phyloP scores from a whole-genome alignment of 2,888 invertebrate genomes.

The Tigriopus californicus region DNA sequence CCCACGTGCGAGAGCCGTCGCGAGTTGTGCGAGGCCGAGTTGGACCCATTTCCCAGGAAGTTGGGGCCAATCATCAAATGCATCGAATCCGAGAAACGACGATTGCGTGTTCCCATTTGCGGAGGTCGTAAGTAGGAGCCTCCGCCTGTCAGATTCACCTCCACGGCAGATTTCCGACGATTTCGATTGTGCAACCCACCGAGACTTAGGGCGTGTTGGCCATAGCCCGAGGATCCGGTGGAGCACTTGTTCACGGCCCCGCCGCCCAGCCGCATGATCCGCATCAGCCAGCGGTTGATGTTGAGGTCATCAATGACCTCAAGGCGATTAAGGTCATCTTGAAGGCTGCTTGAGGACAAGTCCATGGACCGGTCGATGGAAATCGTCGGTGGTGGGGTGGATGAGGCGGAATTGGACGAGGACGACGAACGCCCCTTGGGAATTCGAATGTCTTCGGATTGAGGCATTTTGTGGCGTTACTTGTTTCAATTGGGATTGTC shows the following conservation, averaged over 20 bases:
- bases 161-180: slow-evolving; percentile 2
- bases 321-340: slow-evolving; percentile 1
- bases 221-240: no score
- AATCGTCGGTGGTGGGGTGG: no score
- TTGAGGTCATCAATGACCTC: slow-evolving; percentile 14
- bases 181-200: neutral
- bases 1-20: no score
- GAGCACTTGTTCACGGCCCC: no score
- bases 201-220: no score
- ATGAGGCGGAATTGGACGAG: no score
- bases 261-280: slow-evolving; percentile 14
- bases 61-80: neutral
- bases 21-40: no score
- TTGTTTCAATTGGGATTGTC: no score
- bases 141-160: neutral
- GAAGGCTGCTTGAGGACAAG: neutral
- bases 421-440: no score
- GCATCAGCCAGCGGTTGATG: slow-evolving; percentile 14
- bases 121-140: neutral
- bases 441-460: no score
- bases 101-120: neutral
- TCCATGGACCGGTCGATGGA: neutral
- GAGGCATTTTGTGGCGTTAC: no score
- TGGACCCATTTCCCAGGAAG: no score
- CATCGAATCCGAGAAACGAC: slow-evolving; percentile 6